Conservation (phyloP, 2,797 vertebrate genomes). For the Chanos chanos region DNA sequence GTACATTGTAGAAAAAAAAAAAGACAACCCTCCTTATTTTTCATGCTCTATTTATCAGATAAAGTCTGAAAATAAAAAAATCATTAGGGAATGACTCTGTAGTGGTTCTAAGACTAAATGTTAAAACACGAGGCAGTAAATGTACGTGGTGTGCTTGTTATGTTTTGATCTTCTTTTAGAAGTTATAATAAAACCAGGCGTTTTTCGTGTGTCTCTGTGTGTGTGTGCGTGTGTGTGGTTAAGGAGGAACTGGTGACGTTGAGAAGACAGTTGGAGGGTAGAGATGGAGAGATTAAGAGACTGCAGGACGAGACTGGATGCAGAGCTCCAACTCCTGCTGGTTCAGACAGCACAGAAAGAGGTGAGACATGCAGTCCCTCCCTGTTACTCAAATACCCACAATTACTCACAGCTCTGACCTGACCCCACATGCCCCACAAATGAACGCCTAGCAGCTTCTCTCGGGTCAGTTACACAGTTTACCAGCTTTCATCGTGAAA, state of each 20-base stretch:
- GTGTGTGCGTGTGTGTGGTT: constrained; percentile 46
- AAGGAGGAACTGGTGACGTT: constrained; percentile 87
- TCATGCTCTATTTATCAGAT: too few relatives aligned
- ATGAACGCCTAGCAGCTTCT: background rate
- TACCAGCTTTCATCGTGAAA: too few relatives aligned
- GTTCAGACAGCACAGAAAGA: constrained; percentile 78
- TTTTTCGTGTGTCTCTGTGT: background rate
- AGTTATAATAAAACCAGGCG: background rate
- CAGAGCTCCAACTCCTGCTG: constrained; percentile 64
- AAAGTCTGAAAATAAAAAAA: background rate
- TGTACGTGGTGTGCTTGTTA: background rate
- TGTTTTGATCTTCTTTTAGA: too few relatives aligned
- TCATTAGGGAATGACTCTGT: too few relatives aligned
- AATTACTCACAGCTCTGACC: background rate
- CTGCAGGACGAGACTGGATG: constrained; percentile 81
- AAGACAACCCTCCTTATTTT: too few relatives aligned
- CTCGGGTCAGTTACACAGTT: constrained; percentile 10
- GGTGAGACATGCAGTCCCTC: constrained; percentile 64
- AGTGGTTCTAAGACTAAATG: too few relatives aligned
- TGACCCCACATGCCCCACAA: constrained; percentile 21
- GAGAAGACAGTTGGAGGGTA: constrained; percentile 87
- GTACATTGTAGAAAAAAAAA: too few relatives aligned
- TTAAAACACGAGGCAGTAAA: too few relatives aligned
- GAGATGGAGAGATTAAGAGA: constrained; percentile 81
- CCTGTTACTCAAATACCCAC: background rate